These are phyloP conservation scores for Heliconius hermathena DNA, from an alignment of 1,140 invertebrate genomes.

Conservation along the genomic window DNA sequence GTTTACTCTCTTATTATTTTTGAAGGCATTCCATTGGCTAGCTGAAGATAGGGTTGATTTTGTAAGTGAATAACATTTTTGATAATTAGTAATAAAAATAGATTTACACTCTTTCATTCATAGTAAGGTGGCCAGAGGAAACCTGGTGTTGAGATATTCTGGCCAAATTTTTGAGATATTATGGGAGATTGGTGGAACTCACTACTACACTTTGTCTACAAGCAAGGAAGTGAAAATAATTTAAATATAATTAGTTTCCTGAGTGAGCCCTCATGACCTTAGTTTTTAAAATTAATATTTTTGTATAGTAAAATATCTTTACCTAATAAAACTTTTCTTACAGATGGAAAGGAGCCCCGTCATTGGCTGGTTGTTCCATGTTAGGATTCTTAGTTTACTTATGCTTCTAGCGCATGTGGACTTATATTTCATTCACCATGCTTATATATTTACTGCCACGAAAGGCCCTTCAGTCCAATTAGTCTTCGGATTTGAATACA, in stretches of 20 bases:
- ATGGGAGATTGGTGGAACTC: too few species aligned
- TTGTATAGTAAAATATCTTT: not conserved
- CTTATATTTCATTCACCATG: slow-evolving; percentile 94
- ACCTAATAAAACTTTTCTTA: slow-evolving; percentile 60
- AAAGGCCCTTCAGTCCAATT: slow-evolving; percentile 98
- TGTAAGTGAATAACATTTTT: slow-evolving; percentile 86
- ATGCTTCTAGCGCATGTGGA: slow-evolving; percentile 92
- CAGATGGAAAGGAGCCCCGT: slow-evolving; percentile 99
- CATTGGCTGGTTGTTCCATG: slow-evolving; percentile 97
- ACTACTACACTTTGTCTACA: too few species aligned
- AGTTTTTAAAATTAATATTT: not conserved
- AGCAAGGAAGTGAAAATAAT: too few species aligned
- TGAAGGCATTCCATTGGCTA: slow-evolving; percentile 99
- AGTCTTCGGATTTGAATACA: slow-evolving; percentile 99
- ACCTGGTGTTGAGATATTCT: too few species aligned
- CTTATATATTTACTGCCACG: slow-evolving; percentile 96
- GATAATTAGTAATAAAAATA: slow-evolving; percentile 48
- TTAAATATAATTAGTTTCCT: too few species aligned
- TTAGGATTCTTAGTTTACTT: slow-evolving; percentile 94
- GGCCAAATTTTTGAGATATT: too few species aligned
- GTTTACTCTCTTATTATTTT: slow-evolving; percentile 97
- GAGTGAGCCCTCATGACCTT: too few species aligned
- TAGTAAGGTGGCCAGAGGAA: too few species aligned
- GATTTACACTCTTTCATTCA: too few species aligned
- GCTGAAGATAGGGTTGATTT: slow-evolving; percentile 99